phyloP scores from a whole-genome alignment of 2,888 invertebrate genomes.

The Rhaphigaster nebulosa region DNA sequence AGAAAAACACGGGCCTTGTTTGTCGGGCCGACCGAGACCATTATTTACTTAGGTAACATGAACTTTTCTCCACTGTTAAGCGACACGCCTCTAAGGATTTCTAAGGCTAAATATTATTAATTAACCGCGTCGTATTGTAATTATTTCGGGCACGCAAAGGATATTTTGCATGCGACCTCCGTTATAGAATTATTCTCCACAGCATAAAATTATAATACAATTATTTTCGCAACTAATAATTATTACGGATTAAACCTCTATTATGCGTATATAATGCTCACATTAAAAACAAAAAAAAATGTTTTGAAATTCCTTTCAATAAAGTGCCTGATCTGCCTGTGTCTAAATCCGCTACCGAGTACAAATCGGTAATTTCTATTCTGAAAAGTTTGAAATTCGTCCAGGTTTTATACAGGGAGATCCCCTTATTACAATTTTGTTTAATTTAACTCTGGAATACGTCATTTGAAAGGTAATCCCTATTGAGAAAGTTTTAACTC shows the following conservation, averaged over 20 bases:
- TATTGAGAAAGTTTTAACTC: no score
- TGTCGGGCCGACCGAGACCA: background rate
- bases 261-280: background rate
- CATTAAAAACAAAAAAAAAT: background rate
- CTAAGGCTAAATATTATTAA: constrained; percentile 35
- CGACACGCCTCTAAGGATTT: background rate
- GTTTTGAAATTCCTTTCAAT: no score
- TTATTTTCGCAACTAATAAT: background rate
- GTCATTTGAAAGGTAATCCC: no score
- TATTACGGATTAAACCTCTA: background rate
- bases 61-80: background rate
- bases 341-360: no score
- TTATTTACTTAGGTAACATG: background rate
- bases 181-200: background rate
- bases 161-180: background rate
- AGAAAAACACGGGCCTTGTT: constrained; percentile 18
- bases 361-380: no score
- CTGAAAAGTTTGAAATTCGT: no score
- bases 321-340: no score
- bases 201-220: background rate
- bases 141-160: constrained; percentile 6
- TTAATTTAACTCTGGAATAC: no score
- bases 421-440: no score
- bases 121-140: background rate
- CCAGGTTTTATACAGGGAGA: no score